Evolutionary conservation across 2,888 invertebrate species (phyloP).

Genomic region (Diaprepes abbreviatus): DNA sequence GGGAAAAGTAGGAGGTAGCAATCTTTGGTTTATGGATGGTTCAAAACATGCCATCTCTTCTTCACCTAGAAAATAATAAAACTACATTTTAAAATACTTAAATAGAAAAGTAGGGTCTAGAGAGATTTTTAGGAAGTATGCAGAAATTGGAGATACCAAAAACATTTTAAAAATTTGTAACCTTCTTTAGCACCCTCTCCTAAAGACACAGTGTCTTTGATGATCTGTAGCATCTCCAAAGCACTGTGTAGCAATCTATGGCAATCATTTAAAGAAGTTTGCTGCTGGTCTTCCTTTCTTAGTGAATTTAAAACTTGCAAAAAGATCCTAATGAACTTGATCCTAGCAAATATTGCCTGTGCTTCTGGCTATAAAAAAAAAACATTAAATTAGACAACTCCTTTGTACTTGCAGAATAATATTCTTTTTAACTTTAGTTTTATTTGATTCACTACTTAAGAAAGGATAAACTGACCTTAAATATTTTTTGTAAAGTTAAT

Average conservation of each 20-base stretch:
- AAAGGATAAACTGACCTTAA: too few species aligned
- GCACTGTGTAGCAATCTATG: slow-evolving; percentile 86
- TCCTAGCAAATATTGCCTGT: slow-evolving; percentile 81
- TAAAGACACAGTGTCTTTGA: slow-evolving; percentile 81
- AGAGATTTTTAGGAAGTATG: too few species aligned
- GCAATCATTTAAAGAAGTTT: slow-evolving; percentile 78
- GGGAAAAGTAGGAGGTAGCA: slow-evolving; percentile 98
- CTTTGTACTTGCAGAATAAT: too few species aligned
- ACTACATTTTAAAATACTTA: too few species aligned
- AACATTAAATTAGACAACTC: too few species aligned
- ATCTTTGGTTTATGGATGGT: slow-evolving; percentile 93
- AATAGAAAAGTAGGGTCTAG: too few species aligned
- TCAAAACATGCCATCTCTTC: slow-evolving; percentile 94
- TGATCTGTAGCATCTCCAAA: slow-evolving; percentile 84
- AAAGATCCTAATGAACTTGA: slow-evolving; percentile 89
- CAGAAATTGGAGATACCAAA: too few species aligned
- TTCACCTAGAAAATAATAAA: slow-evolving; percentile 72
- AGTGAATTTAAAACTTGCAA: slow-evolving; percentile 84
- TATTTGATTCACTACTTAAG: too few species aligned
- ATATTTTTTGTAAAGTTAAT: too few species aligned
- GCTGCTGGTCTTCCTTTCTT: slow-evolving; percentile 69
- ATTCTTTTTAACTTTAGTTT: too few species aligned
- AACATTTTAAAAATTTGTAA: too few species aligned
- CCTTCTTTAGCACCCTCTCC: slow-evolving; percentile 73
- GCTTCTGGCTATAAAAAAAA: slow-evolving; percentile 68